Evolutionary conservation across 1,140 invertebrate species (phyloP), one percentile per base, ranked within the genome.

Genomic region (Thereuonema tuberculata): DNA sequence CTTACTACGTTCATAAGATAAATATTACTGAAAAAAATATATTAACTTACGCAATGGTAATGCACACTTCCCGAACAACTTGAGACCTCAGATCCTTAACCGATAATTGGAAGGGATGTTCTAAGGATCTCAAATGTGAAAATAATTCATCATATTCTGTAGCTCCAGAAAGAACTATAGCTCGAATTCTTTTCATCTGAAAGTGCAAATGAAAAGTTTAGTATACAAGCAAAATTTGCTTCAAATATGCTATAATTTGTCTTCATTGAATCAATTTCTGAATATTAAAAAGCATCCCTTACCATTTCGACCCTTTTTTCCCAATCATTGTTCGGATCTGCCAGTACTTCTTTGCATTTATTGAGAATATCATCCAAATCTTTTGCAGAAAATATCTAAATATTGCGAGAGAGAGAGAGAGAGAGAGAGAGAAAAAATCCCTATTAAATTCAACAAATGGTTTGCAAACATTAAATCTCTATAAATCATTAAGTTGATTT

Each of bases 61-160:
- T 89, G 71, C 93, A 97, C 0, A 88, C 89, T 74, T 98, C 95
- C 61, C 94, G 78, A 0, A 93, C 91, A 58, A 97, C 89, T 76
- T 94, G 83, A 63, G 77, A 83, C 68, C 94, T 78, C 1, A 98
- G 77, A 77, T 98, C 94, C 76, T 89, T 92, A 61, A 93, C 81
- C 56, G 88, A 85, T 21, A 81, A 78, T 57, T 91, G 81, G 67
- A 98, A 86, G 14, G 89, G 77, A 60, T 84, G 77, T 60, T 93
- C 90, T 48, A 94, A 69, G 59, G 79, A 81, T 67, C 89, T 84
- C n/a, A 97, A 74, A 61, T 83, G 80, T 15, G 80, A 79, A 56
- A 79, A 77, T 72, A 97, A 94, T 67, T 93, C 91, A 47, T 89
- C 84, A 69, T 84, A 87, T 68, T 84, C 83, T 3, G 79, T 74